These are phyloP conservation scores for Gymnocheta viridis DNA, from an alignment of 2,888 invertebrate genomes.

Conservation along the genomic window DNA sequence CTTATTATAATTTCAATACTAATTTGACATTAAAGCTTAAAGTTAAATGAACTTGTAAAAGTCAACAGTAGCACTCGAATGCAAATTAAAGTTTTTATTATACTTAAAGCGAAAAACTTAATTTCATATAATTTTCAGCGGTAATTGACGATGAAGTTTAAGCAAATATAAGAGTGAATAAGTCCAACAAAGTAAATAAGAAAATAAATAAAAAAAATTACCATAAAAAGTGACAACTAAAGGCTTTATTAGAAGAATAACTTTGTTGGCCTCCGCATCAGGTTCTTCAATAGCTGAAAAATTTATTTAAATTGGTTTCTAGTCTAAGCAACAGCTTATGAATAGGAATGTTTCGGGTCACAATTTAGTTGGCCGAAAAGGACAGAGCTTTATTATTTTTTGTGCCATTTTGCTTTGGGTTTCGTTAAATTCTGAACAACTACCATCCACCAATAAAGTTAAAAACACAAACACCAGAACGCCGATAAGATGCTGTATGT, in stretches of 20 bases:
- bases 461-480: too few species aligned
- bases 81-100: conserved; percentile 27
- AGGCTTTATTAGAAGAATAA: neutral
- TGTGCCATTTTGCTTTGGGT: too few species aligned
- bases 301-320: too few species aligned
- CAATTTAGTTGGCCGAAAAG: too few species aligned
- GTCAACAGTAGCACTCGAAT: conserved; percentile 10
- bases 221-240: neutral
- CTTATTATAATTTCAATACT: neutral
- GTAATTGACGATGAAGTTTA: conserved; percentile 54
- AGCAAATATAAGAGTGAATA: neutral
- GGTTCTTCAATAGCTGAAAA: too few species aligned
- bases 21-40: conserved; percentile 15
- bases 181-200: neutral
- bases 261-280: neutral
- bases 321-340: too few species aligned
- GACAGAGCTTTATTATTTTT: too few species aligned
- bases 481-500: too few species aligned
- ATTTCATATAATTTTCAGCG: conserved; percentile 44
- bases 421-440: too few species aligned
- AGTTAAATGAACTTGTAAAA: conserved; percentile 57
- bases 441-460: too few species aligned
- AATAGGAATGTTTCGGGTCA: too few species aligned
- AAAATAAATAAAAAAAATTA: neutral
- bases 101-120: conserved; percentile 30